Percentiles rank a stretch among this genome's conserved stretches.
phyloP scores from a whole-genome alignment of 92 coral and sea anemone genomes.

The Umimayanthus chanpuru region DNA sequence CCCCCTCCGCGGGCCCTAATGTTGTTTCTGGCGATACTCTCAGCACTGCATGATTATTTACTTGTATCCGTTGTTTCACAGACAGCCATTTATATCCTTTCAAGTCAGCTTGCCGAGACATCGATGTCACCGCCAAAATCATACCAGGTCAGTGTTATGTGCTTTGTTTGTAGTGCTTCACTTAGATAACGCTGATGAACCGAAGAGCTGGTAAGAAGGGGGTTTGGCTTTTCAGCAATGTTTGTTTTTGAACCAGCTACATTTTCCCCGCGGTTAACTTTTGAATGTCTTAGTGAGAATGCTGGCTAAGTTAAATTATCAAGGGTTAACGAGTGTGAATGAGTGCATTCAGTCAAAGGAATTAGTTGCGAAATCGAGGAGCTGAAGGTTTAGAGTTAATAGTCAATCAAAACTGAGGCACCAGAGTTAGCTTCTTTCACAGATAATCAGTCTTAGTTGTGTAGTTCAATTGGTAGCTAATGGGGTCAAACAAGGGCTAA shows the following conservation, averaged over 20 bases:
- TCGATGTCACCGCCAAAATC: constrained; percentile 67
- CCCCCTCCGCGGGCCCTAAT: too few relatives aligned
- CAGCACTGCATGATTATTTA: neutral
- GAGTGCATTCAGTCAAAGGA: neutral
- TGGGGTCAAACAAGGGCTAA: too few relatives aligned
- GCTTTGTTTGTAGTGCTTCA: neutral
- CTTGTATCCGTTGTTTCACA: constrained; percentile 32
- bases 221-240: neutral
- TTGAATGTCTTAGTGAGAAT: too few relatives aligned
- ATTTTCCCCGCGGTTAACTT: neutral
- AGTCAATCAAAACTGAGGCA: too few relatives aligned
- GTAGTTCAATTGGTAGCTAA: too few relatives aligned
- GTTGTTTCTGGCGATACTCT: too few relatives aligned
- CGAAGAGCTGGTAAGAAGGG: neutral
- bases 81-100: constrained; percentile 77
- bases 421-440: too few relatives aligned
- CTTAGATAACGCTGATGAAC: neutral
- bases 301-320: too few relatives aligned
- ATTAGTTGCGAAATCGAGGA: neutral
- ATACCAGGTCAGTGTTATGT: constrained; percentile 47
- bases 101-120: constrained; percentile 97
- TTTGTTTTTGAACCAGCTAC: neutral
- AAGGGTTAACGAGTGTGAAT: neutral
- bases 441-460: too few relatives aligned
- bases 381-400: neutral